Base-by-base conservation (phyloP, 2,113 vertebrate species). In the Heloderma charlesbogerti region DNA sequence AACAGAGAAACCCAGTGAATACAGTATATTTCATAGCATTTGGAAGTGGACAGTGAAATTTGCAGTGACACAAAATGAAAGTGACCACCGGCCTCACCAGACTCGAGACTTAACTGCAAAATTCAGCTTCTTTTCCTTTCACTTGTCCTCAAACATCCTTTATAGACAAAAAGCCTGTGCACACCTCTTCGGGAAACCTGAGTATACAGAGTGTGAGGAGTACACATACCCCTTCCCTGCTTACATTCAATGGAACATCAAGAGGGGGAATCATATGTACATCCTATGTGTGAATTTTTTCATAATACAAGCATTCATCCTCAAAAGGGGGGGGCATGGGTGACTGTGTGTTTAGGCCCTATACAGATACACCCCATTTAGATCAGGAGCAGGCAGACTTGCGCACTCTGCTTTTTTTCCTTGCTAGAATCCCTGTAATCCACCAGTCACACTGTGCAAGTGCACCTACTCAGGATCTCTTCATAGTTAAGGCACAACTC, bases 31-130 rank as follows among this genome's bases (percentile, higher is more conserved):
- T 72, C 37, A 54, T 22, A 22, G 48, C 66, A 57, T 60, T 31
- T 63, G 78, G 45, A 86, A 57, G 27, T 81, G 40, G 66, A n/a
- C 13, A 81, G 54, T 72, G 54, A 3, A 54, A 34, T 74, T 88
- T 92, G 92, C 60, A 88, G 74, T 37, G 84, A 84, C 43, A 94
- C 92, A 31, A 90, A 48, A 88, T 84, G 84, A 89, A 74, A 93
- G 90, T 40, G 0, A 86, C 72, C 4, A 4, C 40, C 5, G 45
- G 88, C 63, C 18, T 87, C 31, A 31, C 86, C 79, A 45, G 43
- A 27, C 13, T 51, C 84, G 83, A 92, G 71, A 82, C 69, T 45
- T 92, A 87, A 91, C 75, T 22, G 90, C 15, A 93, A 86, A 74
- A 86, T 79, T 27, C 80, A 74, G 16, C 80, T 86, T 87, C 79